These are phyloP conservation scores for Plecotus auritus DNA, from an alignment of 2,113 vertebrate genomes.

Conservation along the genomic window DNA sequence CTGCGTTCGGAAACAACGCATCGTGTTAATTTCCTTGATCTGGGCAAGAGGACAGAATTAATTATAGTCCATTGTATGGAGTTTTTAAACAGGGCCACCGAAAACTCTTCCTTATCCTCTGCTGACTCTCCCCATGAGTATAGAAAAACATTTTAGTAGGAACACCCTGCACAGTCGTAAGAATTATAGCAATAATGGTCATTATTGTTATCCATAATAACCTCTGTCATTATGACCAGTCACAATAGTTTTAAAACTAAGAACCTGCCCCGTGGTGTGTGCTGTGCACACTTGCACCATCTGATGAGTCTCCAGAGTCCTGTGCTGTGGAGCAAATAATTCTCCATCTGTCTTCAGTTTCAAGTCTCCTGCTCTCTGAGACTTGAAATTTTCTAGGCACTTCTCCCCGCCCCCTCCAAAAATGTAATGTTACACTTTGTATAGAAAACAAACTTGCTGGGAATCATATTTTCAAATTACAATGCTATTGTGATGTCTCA, in stretches of 20 bases:
- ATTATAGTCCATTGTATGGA: not conserved
- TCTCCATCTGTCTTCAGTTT: constrained; percentile 68
- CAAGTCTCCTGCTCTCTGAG: not conserved
- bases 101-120: not conserved
- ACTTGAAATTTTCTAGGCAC: constrained; percentile 30
- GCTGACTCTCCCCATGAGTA: not conserved
- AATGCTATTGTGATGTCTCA: not conserved
- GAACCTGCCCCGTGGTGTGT: not conserved
- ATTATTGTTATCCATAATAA: not conserved
- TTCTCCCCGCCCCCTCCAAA: not conserved
- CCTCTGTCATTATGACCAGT: not conserved
- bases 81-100: not conserved
- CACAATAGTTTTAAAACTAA: not conserved
- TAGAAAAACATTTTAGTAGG: not conserved
- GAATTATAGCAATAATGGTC: not conserved
- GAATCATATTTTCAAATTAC: not conserved
- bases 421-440: not conserved
- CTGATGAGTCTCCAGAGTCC: constrained; percentile 54
- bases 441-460: not conserved
- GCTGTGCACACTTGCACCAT: constrained; percentile 33
- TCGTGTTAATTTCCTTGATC: not conserved
- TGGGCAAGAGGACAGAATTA: not conserved
- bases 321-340: constrained; percentile 73
- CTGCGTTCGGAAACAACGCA: not conserved
- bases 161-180: not conserved